Conservation (phyloP, 1,140 invertebrate species). For the Tribolium madens region DNA sequence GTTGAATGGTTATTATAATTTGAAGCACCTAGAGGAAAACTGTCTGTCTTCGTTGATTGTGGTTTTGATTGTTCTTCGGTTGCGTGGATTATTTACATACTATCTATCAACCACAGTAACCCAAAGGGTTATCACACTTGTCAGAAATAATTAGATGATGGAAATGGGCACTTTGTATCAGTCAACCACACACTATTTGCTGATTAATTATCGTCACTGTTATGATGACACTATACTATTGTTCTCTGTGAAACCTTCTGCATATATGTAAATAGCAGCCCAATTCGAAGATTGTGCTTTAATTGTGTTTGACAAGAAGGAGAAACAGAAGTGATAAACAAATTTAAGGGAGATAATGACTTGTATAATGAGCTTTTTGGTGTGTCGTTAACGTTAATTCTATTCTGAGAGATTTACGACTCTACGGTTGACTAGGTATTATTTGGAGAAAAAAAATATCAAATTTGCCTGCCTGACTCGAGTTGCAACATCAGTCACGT, state of each 20-base stretch:
- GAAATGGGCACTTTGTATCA: conserved; percentile 65
- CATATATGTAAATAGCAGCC: conserved; percentile 50
- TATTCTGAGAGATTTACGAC: conserved; percentile 37
- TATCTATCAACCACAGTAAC: conserved; percentile 61
- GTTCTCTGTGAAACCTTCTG: conserved; percentile 52
- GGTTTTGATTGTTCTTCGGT: conserved; percentile 54
- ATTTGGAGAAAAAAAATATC: conserved; percentile 42
- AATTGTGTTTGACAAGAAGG: conserved; percentile 23
- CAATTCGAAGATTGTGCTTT: conserved; percentile 27
- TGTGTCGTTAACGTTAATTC: conserved; percentile 21
- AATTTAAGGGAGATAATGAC: conserved; percentile 15
- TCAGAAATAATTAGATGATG: conserved; percentile 65
- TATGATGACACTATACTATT: conserved; percentile 54
- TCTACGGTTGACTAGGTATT: conserved; percentile 13
- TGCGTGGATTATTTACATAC: conserved; percentile 62
- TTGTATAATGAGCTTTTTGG: conserved; percentile 4
- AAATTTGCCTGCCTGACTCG: conserved; percentile 20
- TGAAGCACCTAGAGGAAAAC: background rate
- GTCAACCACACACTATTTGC: conserved; percentile 65
- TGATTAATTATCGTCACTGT: conserved; percentile 62
- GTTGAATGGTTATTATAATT: conserved; percentile 2
- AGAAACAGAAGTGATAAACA: conserved; percentile 11
- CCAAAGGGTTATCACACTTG: conserved; percentile 63
- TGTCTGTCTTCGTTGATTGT: conserved; percentile 18
- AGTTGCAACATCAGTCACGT: conserved; percentile 43